Conservation (phyloP, 1,140 invertebrate genomes). For the Pogonomyrmex californicus region DNA sequence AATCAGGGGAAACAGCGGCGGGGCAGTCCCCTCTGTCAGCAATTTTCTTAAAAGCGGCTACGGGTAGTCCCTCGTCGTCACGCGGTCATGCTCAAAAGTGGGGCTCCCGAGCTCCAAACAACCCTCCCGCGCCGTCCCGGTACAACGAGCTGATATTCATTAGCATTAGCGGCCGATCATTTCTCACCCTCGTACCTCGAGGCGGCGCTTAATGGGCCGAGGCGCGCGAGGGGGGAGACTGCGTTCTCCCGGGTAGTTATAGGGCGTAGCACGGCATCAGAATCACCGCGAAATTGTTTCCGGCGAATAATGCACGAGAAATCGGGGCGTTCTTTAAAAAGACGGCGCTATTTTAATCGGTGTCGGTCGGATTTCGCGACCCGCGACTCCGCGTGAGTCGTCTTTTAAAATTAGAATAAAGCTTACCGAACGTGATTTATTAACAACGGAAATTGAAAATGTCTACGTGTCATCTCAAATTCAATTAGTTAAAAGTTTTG, state of each 20-base stretch:
- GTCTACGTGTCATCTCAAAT: constrained; percentile 9
- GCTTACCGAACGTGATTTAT: constrained; percentile 23
- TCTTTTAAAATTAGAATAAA: constrained; percentile 18
- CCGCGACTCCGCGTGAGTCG: no score
- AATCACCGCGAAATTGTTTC: constrained; percentile 75
- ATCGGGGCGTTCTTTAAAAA: constrained; percentile 57
- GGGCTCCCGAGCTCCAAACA: constrained; percentile 71
- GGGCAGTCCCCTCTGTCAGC: constrained; percentile 74
- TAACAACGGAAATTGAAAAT: constrained; percentile 18
- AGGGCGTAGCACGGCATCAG: constrained; percentile 37
- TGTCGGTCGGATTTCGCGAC: constrained; percentile 25
- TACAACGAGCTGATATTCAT: constrained; percentile 82
- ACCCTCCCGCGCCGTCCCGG: constrained; percentile 70
- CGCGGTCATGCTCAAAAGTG: constrained; percentile 48
- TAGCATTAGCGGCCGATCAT: constrained; percentile 83
- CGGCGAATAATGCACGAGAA: constrained; percentile 69
- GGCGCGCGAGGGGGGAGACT: constrained; percentile 40
- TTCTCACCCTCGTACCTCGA: constrained; percentile 79
- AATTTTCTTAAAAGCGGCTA: constrained; percentile 82
- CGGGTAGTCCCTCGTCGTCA: constrained; percentile 62
- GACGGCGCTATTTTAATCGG: constrained; percentile 60
- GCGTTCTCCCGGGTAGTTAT: constrained; percentile 42
- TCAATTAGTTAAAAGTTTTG: not conserved
- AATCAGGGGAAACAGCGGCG: constrained; percentile 78
- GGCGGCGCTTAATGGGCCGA: constrained; percentile 77